Base-by-base conservation (phyloP, 2,113 vertebrate species). In the Sinocyclocheilus maitianheensis region DNA sequence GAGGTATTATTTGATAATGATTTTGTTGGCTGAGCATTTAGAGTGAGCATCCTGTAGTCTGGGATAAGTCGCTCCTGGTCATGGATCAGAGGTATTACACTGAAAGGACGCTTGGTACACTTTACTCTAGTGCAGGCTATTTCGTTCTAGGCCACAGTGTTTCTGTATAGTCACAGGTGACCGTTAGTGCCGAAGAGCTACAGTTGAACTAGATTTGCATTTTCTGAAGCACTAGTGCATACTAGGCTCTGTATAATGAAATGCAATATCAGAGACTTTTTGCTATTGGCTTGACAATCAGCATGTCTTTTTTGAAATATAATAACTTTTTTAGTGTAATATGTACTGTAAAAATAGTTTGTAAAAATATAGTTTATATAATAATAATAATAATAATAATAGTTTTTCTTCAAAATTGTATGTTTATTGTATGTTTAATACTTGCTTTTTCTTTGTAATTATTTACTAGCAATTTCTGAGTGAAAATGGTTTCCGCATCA, bases 11-110 rank as follows among this genome's bases (percentile, higher is more conserved):
- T 81, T 55, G 26, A 58, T 51, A 9, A 40, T 34, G 46, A 72
- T 69, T 34, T 34, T 72, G 26, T 55, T 55, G 34, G 62, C 34
- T 3, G 16, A 79, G 26, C 18, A 6, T 40, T 62, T 26, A 18
- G 46, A 37, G 48, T 37, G 65, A 72, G 55, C 65, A 30, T 79
- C 24, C 26, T 58, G 14, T 55, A 60, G 77, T 79, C 53, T 18
- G 30, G 80, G 63, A 82, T 82, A 69, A 82, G 80, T 16, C 24
- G 24, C n/a, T 43, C 16, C 62, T 12, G 40, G 80, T 82, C 63
- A 69, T 53, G 80, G 63, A 69, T 82, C 80, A 82, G 60, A 63
- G 26, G 37, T 4, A 22, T 81, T 65, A 24, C 11, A 0, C 74
- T 51, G 74, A 51, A 51, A 76, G 12, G 74, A 51, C 18, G 77